phyloP scores from a whole-genome alignment of 1,140 invertebrate species.

The Ips nitidus region DNA sequence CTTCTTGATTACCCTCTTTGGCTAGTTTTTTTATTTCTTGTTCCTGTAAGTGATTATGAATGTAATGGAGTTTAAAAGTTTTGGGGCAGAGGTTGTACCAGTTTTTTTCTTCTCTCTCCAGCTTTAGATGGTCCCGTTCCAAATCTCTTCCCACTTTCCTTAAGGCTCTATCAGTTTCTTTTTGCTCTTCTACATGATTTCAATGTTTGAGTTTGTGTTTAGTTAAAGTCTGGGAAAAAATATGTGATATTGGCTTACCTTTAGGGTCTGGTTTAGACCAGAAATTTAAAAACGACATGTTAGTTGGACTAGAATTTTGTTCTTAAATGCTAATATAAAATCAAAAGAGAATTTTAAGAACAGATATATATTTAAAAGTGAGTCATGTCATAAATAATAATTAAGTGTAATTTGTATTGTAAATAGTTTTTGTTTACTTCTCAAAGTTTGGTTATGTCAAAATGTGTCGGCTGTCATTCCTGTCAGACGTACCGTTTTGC shows the following conservation, averaged over 20 bases:
- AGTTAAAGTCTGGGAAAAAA: constrained; percentile 13
- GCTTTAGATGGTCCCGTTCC: constrained; percentile 73
- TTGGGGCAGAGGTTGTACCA: constrained; percentile 56
- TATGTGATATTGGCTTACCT: constrained; percentile 38
- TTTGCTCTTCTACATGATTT: constrained; percentile 72
- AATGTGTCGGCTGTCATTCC: no score
- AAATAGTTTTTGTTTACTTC: no score
- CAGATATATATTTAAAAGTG: no score
- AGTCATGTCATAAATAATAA: no score
- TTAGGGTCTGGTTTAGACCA: constrained; percentile 51
- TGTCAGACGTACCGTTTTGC: no score
- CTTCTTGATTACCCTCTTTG: constrained; percentile 83
- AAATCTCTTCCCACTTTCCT: constrained; percentile 80
- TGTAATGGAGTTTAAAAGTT: no score
- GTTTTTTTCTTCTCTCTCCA: constrained; percentile 87
- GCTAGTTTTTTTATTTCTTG: constrained; percentile 87
- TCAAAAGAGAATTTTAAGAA: no score
- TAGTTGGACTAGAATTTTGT: background rate
- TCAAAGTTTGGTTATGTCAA: no score
- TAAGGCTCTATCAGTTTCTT: constrained; percentile 77
- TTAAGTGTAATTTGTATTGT: no score
- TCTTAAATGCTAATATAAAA: no score
- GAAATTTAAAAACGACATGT: constrained; percentile 42
- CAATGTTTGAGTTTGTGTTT: no score
- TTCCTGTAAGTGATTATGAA: constrained; percentile 59